Conservation (phyloP, 2,888 invertebrate genomes). For the Dorcus parallelipipedus region DNA sequence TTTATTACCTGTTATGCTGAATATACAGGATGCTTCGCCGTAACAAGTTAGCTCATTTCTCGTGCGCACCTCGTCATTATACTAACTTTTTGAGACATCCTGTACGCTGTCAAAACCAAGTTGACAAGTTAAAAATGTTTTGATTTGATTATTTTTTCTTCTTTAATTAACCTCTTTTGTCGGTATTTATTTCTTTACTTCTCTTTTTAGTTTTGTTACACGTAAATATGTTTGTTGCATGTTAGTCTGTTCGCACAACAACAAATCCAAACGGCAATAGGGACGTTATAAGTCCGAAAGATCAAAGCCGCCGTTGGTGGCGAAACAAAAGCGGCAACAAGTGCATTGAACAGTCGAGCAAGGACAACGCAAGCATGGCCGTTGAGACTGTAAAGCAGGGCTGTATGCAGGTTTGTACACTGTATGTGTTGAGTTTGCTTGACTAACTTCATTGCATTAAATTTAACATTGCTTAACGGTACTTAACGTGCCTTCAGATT, state of each 20-base stretch:
- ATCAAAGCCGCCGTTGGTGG: constrained; percentile 36
- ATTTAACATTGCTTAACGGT: background rate
- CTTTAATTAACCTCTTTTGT: background rate
- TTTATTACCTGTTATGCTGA: too few relatives aligned
- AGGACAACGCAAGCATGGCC: constrained; percentile 34
- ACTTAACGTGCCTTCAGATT: background rate
- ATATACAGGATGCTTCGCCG: too few relatives aligned
- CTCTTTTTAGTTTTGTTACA: constrained; percentile 23
- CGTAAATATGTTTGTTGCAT: constrained; percentile 29
- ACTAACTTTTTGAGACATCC: too few relatives aligned
- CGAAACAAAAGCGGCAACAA: constrained; percentile 28
- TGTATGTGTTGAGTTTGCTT: background rate
- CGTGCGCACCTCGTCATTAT: too few relatives aligned
- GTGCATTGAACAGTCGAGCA: constrained; percentile 27
- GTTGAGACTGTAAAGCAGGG: constrained; percentile 38
- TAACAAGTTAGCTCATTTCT: too few relatives aligned
- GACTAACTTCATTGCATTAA: background rate
- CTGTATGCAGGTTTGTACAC: constrained; percentile 35
- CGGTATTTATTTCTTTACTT: constrained; percentile 6
- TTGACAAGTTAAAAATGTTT: too few relatives aligned
- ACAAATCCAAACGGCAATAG: constrained; percentile 14
- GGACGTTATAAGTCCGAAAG: constrained; percentile 32
- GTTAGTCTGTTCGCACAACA: constrained; percentile 36
- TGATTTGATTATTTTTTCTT: too few relatives aligned
- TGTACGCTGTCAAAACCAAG: too few relatives aligned